Evolutionary conservation across 2,888 invertebrate genomes (phyloP), one percentile per base, ranked within the genome.

Genomic region (Drosophila buzzatii): DNA sequence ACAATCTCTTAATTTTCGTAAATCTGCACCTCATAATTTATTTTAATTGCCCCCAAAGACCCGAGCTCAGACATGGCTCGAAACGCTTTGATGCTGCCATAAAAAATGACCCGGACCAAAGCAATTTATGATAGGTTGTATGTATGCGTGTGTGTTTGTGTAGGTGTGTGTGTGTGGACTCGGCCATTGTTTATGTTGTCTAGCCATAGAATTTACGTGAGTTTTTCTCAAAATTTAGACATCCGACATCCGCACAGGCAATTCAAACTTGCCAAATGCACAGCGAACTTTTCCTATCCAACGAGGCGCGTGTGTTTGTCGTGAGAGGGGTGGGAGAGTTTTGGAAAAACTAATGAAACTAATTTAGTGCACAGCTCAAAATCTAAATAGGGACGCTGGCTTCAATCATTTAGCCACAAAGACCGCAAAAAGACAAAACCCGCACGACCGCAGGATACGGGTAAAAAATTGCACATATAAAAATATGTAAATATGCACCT

Each of bases 11-110:
- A 90, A 91, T 91, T 91, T 91, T 85, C 87, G 82, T 83, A 87
- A 90, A 90, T 90, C 89, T 91, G 91, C 92, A 91, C 91, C 90
- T 91, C 91, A 92, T 91, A 91, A 91, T 91, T 91, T 91, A 92
- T 91, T 91, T 91, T 91, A 91, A 91, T 91, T 92, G 92, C 91
- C 86, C 59, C 68, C 72, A 75, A 88, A 81, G 79, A 84, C 80
- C 75, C 72, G 51, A 60, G 80, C 76, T 74, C 70, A 57, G 76
- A 70, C 73, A 51, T 33, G 23, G 69, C 74, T 51, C 51, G 35
- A 27, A 67, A 63, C 42, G 41, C 72, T 72, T 70, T 76, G 76
- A 73, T 65, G 69, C 66, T 70, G 67, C 27, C 77, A 72, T 79
- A 86, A 85, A 89, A 85, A 89, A 85, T 89, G 79, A 79, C 64